phyloP scores from a whole-genome alignment of 92 coral and sea anemone genomes.

The Epizoanthus illoricatus region DNA sequence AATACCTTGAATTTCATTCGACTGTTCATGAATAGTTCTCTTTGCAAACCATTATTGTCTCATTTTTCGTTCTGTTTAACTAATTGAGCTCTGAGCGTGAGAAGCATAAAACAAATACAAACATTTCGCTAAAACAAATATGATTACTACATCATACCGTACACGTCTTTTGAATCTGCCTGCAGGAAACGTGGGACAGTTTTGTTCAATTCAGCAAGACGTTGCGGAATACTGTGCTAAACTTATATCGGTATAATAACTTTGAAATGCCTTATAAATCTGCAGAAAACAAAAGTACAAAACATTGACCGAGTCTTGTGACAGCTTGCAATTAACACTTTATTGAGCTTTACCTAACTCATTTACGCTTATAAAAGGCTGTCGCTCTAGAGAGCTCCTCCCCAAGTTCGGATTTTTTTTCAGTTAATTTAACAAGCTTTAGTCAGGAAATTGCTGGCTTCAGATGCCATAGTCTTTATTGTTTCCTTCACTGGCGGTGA shows the following conservation, averaged over 20 bases:
- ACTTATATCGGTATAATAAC: neutral
- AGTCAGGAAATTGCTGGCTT: slow-evolving; percentile 31
- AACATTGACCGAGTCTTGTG: slow-evolving; percentile 22
- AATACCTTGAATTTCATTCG: neutral
- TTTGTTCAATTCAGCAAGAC: neutral
- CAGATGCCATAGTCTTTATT: neutral
- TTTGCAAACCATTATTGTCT: neutral
- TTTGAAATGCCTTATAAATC: slow-evolving; percentile 5
- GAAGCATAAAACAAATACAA: slow-evolving; percentile 18
- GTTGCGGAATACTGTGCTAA: neutral
- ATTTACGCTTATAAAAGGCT: slow-evolving; percentile 18
- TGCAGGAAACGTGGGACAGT: neutral
- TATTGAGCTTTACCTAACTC: slow-evolving; percentile 12
- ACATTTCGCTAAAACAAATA: slow-evolving; percentile 11
- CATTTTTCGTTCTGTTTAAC: slow-evolving; percentile 7
- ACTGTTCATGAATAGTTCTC: neutral
- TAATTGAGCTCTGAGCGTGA: slow-evolving; percentile 27
- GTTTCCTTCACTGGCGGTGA: slow-evolving; percentile 19
- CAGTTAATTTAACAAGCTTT: slow-evolving; percentile 26
- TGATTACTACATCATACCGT: neutral
- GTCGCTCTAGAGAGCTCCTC: slow-evolving; percentile 12
- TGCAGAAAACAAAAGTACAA: slow-evolving; percentile 14
- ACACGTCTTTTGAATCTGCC: neutral
- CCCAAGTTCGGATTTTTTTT: slow-evolving; percentile 30
- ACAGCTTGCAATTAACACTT: slow-evolving; percentile 35